Evolutionary conservation across 2,888 invertebrate species (phyloP), one percentile per base, ranked within the genome.

Genomic region (Euspilapteryx auroguttella): DNA sequence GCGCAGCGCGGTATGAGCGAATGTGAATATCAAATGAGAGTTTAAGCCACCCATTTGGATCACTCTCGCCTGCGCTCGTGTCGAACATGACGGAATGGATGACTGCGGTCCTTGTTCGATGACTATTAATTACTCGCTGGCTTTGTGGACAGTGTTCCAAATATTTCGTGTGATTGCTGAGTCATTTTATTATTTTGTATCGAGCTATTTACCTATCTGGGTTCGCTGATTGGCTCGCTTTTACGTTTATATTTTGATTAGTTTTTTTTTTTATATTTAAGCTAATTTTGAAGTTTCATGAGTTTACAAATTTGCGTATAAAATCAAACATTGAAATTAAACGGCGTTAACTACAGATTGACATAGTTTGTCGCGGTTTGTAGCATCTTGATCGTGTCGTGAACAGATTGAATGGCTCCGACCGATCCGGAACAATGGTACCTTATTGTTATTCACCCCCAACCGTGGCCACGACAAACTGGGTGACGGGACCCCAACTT

Each of bases 371-470:
- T 13, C 6, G 17, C 10, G 10, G 26, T 13, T n/a, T 8, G 17
- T 15, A 26, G 21, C 27, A 27, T 27, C 21, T 27, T 21, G 27
- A 21, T 27, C 47, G 45, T 51, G 58, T 65, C 61, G 57, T 45
- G 40, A 45, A 45, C 65, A 64, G 66, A 69, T 66, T 68, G 69
- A 65, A 66, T 62, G 59, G 53, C 54, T 54, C 57, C 47, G 47
- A 54, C 49, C 44, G 45, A 47, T 35, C 48, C 49, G 52, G 55
- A 55, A 68, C 63, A 64, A 63, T 56, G 62, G 65, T 61, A 50
- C 53, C 62, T 61, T 66, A 69, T 71, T 71, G 64, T 69, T 69
- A 69, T 69, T 64, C 69, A 69, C 68, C 71, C 69, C 56, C 45
- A 44, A 47, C 50, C 47, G 43, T 40, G 35, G 31, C 33, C 43